A percentile compares a stretch with the other conserved stretches of the same genome.
Conservation (phyloP, 1,140 invertebrate species). For the Limonius californicus region DNA sequence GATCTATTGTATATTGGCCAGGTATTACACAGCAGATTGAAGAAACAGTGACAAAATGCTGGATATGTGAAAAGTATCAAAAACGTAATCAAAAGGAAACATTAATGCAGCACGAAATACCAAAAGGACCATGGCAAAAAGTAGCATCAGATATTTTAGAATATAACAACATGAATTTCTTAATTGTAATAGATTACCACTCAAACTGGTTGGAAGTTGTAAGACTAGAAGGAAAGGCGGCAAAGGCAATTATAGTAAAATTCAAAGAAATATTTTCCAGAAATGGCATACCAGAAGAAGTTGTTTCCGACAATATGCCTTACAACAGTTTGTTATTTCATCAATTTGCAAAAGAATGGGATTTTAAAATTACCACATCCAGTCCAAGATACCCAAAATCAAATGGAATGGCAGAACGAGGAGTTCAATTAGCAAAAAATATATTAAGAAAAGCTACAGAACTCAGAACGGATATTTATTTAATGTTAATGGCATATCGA, state of each 20-base stretch:
- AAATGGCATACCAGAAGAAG: conserved; percentile 33
- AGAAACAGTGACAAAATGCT: conserved; percentile 17
- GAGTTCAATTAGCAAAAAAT: conserved; percentile 34
- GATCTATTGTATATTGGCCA: background rate
- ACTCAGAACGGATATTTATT: background rate
- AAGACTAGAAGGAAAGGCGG: conserved; percentile 5
- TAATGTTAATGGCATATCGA: background rate
- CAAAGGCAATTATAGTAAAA: conserved; percentile 25
- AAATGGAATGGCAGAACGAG: conserved; percentile 37
- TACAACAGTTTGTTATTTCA: conserved; percentile 31
- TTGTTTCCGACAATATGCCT: conserved; percentile 38
- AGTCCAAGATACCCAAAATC: conserved; percentile 36
- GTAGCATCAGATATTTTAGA: background rate
- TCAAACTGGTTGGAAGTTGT: background rate
- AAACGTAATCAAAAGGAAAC: background rate
- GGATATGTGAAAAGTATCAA: background rate
- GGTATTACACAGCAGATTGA: background rate
- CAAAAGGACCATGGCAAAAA: background rate
- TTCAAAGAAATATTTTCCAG: conserved; percentile 34
- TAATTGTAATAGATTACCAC: background rate
- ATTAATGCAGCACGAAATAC: background rate
- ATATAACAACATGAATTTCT: background rate
- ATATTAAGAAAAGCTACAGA: conserved; percentile 34
- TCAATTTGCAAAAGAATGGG: conserved; percentile 32
- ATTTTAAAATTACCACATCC: conserved; percentile 32